phyloP scores from a whole-genome alignment of 2,797 vertebrate species.

The Pachyuromys duprasi region DNA sequence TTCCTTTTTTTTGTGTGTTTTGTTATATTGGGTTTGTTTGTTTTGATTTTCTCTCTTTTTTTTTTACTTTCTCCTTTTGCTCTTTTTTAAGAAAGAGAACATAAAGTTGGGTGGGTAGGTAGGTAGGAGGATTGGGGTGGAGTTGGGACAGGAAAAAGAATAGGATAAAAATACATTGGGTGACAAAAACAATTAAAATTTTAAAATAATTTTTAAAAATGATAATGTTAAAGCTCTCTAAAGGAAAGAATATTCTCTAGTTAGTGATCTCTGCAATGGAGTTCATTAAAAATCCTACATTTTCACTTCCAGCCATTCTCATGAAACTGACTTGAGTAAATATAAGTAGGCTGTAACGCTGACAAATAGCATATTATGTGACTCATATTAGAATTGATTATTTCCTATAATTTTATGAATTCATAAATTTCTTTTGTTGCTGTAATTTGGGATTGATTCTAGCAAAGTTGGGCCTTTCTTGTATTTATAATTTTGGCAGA shows the following conservation, averaged over 20 bases:
- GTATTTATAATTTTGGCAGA: not conserved
- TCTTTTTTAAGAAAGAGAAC: not conserved
- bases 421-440: slow-evolving; percentile 57
- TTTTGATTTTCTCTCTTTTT: not conserved
- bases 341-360: slow-evolving; percentile 13
- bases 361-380: not conserved
- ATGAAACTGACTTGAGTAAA: slow-evolving; percentile 42
- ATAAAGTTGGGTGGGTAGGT: too few species aligned
- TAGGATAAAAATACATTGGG: not conserved
- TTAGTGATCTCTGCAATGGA: not conserved
- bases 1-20: not conserved
- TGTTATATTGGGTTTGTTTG: not conserved
- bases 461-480: slow-evolving; percentile 17
- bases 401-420: slow-evolving; percentile 66
- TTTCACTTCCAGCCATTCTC: not conserved
- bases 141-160: not conserved
- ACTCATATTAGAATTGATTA: slow-evolving; percentile 60
- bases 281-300: not conserved
- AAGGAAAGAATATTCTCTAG: not conserved
- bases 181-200: not conserved
- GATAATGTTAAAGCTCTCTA: not conserved
- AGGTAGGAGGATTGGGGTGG: not conserved
- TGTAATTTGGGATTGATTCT: slow-evolving; percentile 14
- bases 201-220: not conserved
- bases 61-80: not conserved